A percentile compares a stretch with the other conserved stretches of the same genome.
Conservation (phyloP, 2,113 vertebrate genomes). For the Holacanthus passer region DNA sequence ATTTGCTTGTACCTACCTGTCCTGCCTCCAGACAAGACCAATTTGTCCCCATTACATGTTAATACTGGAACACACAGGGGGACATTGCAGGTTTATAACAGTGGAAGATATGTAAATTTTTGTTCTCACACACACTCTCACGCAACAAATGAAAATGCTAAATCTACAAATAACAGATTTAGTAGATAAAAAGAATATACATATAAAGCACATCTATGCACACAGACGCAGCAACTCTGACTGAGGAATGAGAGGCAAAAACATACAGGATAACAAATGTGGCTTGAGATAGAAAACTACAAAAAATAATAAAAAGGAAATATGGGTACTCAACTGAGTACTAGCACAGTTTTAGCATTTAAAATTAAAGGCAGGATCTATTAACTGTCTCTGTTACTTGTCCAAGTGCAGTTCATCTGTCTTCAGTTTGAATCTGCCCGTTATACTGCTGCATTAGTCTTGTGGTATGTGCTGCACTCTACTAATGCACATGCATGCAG, state of each 20-base stretch:
- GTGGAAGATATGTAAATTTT: background rate
- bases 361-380: background rate
- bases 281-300: background rate
- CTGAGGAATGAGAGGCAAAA: background rate
- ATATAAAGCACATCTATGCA: background rate
- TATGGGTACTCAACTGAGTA: background rate
- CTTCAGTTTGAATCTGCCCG: background rate
- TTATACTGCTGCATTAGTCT: background rate
- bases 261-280: background rate
- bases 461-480: too few species aligned
- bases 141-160: background rate
- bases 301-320: background rate
- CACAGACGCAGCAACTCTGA: slow-evolving; percentile 14
- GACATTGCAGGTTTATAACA: slow-evolving; percentile 54
- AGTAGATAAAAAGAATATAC: background rate
- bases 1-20: slow-evolving; percentile 81
- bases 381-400: background rate
- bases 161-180: background rate
- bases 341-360: background rate
- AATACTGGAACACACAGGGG: slow-evolving; percentile 84
- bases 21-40: slow-evolving; percentile 66
- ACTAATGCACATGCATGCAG: too few species aligned
- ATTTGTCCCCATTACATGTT: slow-evolving; percentile 77
- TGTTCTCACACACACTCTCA: slow-evolving; percentile 16
- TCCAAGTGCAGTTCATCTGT: background rate